Conservation (phyloP, 64 coral and sea anemone genomes). For the Stichodactyla helianthus region DNA sequence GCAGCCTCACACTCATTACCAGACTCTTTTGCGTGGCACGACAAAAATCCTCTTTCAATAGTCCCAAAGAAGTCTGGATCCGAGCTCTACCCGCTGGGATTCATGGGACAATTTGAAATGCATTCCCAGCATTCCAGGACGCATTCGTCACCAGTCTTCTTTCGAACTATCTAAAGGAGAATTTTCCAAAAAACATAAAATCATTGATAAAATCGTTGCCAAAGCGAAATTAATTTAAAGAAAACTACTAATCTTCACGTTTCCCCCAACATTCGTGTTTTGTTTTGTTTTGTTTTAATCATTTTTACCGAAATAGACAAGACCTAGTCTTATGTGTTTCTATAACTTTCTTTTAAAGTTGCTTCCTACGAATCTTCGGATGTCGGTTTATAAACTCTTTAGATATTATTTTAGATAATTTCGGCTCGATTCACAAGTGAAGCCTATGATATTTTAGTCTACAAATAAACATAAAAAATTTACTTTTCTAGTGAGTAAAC, state of each 20-base stretch:
- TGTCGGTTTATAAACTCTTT: too few species aligned
- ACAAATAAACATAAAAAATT: too few species aligned
- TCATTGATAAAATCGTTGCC: neutral
- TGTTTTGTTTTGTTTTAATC: neutral
- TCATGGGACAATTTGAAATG: neutral
- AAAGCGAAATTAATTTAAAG: neutral
- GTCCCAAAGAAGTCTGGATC: neutral
- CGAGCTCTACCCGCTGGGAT: neutral
- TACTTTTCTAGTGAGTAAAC: too few species aligned
- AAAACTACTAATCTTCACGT: neutral
- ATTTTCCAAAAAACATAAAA: neutral
- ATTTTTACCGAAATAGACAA: neutral
- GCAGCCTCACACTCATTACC: too few species aligned
- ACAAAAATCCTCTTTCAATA: too few species aligned
- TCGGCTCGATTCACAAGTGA: too few species aligned
- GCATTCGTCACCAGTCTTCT: neutral
- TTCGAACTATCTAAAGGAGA: neutral
- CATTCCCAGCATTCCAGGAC: too few species aligned
- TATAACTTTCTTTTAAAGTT: neutral
- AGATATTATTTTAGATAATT: too few species aligned
- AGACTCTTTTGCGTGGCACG: too few species aligned
- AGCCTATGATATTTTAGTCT: too few species aligned
- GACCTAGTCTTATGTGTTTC: neutral
- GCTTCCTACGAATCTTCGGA: too few species aligned
- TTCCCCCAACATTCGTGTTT: neutral